Base-by-base conservation (phyloP, 2,797 vertebrate genomes). In the Danio jaintianensis region DNA sequence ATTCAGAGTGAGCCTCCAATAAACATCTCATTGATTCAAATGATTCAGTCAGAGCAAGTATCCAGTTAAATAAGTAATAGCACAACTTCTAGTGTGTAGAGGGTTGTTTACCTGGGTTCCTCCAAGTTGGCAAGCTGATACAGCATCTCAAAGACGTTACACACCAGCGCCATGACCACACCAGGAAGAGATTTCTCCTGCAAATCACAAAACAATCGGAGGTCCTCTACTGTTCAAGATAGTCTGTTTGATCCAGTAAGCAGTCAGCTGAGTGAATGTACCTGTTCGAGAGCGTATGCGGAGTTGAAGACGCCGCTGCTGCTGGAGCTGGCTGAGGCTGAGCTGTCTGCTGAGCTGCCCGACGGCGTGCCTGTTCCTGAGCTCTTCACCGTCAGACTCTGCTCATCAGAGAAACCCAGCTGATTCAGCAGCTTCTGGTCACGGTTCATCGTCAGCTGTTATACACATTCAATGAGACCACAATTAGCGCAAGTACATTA, bases 371-470 rank as follows among this genome's bases (percentile, higher is more conserved):
- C 98, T 0, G 97, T 97, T 83, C 97, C 96, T 0, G 96, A 97
- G 4, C 96, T 98, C 92, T 99, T 99, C 61, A 99, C 97, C 0
- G 98, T 98, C 66, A 99, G 95, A 70, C 91, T 91, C 89, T 99
- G 98, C 62, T 99, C 98, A 78, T 99, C 98, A 5, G 93, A 97
- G 90, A 99, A 99, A 43, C 97, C 96, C 83, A 99, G 92, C 67
- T 99, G 98, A 87, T 98, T 98, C 70, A 99, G 95, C 13, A 99
- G 93, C 90, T 99, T 99, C 92, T 99, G 98, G 92, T 99, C 98
- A 89, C 97, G 96, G 88, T 98, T 99, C 93, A 98, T 97, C 0
- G 97, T 99, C 90, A 99, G 85, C 98, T 99, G 87, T 12, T 90
- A 12, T 3, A 48, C 11, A 20, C 13, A 55, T 79, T 36, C 4